These are phyloP conservation scores for Bembecia ichneumoniformis DNA, from an alignment of 2,888 invertebrate species.

Conservation along the genomic window DNA sequence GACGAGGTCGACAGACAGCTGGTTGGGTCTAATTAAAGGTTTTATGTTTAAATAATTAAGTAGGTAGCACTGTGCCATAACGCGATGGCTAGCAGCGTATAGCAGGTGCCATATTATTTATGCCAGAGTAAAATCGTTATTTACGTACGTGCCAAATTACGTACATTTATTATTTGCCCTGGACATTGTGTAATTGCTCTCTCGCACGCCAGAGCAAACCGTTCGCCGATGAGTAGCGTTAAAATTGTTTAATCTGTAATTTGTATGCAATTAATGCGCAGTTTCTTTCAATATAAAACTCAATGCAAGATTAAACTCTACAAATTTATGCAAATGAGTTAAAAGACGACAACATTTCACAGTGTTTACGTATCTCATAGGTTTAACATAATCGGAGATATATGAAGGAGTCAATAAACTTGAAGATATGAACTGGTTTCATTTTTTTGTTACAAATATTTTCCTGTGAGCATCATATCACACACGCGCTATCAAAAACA, in stretches of 20 bases:
- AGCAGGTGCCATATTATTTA: conserved; percentile 55
- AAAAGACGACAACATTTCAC: not conserved
- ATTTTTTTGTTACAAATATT: conserved; percentile 62
- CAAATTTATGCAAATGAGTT: not conserved
- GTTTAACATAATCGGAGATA: conserved; percentile 27
- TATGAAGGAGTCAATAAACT: conserved; percentile 65
- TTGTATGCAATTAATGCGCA: not conserved
- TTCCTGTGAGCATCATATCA: conserved; percentile 33
- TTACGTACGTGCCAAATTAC: conserved; percentile 59
- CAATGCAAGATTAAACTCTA: not conserved
- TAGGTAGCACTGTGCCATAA: conserved; percentile 31
- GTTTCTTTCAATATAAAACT: not conserved
- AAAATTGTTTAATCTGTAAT: not conserved
- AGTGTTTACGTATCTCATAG: not conserved
- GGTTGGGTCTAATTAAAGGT: conserved; percentile 63
- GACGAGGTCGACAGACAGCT: conserved; percentile 60
- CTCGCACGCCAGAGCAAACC: conserved; percentile 20
- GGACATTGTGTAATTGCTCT: conserved; percentile 24
- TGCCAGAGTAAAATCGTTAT: conserved; percentile 64
- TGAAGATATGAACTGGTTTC: conserved; percentile 55
- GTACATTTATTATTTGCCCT: conserved; percentile 36
- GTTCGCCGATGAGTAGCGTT: conserved; percentile 9
- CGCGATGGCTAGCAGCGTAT: conserved; percentile 6
- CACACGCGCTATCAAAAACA: conserved; percentile 15
- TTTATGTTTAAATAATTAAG: conserved; percentile 70